Conservation (phyloP, 2,888 invertebrate species). For the Scaptodrosophila latifasciaeformis region DNA sequence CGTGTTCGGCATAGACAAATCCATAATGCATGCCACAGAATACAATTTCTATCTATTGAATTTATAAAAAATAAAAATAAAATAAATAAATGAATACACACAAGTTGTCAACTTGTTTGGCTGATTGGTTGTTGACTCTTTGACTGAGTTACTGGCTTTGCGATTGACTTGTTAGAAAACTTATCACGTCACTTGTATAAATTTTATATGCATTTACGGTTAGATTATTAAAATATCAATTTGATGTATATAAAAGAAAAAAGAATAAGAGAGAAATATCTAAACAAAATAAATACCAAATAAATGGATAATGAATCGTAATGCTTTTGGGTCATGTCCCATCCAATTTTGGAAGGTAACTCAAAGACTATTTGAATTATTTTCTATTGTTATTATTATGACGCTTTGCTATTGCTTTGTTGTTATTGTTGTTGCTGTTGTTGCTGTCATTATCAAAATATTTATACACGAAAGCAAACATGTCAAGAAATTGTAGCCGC, state of each 20-base stretch:
- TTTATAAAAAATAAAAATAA: too few species aligned
- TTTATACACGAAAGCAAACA: conserved; percentile 60
- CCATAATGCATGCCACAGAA: background rate
- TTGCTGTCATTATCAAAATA: conserved; percentile 62
- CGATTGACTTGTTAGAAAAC: conserved; percentile 20
- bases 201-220: conserved; percentile 21
- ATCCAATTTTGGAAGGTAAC: too few species aligned
- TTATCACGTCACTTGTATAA: conserved; percentile 28
- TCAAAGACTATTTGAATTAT: background rate
- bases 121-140: background rate
- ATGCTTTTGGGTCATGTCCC: too few species aligned
- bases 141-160: too few species aligned
- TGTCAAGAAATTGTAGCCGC: conserved; percentile 57
- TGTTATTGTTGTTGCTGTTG: conserved; percentile 19
- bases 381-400: conserved; percentile 32
- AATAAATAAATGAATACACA: conserved; percentile 17
- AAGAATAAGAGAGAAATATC: conserved; percentile 2
- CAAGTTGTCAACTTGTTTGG: background rate
- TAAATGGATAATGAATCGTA: too few species aligned
- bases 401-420: background rate
- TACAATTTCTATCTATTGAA: conserved; percentile 8
- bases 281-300: conserved; percentile 50
- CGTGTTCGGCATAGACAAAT: conserved; percentile 26
- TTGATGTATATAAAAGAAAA: conserved; percentile 7
- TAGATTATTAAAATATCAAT: conserved; percentile 31